Conservation (phyloP, 2,888 invertebrate species). For the Lycaena phlaeas region DNA sequence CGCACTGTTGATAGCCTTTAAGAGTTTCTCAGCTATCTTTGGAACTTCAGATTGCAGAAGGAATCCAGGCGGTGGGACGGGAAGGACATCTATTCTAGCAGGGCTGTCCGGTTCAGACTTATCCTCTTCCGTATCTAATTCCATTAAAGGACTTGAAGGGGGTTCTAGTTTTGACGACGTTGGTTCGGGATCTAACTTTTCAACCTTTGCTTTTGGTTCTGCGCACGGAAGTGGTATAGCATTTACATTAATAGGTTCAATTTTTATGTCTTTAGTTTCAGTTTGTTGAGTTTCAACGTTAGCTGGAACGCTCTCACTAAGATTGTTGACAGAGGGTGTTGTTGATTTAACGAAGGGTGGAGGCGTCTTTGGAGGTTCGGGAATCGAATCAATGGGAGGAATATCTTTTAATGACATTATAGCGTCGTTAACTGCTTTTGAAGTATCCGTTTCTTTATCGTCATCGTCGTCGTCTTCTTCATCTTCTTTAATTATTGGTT, state of each 20-base stretch:
- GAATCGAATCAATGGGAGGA: conserved; percentile 25
- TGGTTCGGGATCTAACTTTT: conserved; percentile 36
- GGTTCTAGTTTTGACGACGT: conserved; percentile 35
- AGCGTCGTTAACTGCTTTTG: conserved; percentile 28
- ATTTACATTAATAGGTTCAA: conserved; percentile 19
- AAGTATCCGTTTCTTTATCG: conserved; percentile 20
- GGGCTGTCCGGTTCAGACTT: conserved; percentile 67
- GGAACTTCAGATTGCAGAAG: conserved; percentile 64
- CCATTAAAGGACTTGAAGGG: conserved; percentile 56
- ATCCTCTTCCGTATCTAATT: conserved; percentile 61
- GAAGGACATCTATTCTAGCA: conserved; percentile 59
- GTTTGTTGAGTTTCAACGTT: conserved; percentile 16
- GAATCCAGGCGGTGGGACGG: conserved; percentile 62
- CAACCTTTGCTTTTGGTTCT: conserved; percentile 28
- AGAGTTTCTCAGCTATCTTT: conserved; percentile 76
- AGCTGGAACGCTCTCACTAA: background rate
- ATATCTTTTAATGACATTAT: conserved; percentile 27
- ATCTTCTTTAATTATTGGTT: conserved; percentile 32
- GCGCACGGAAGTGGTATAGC: conserved; percentile 32
- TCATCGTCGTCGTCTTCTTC: conserved; percentile 18
- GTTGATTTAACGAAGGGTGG: conserved; percentile 28
- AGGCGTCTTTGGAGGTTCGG: conserved; percentile 42
- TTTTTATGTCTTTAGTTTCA: conserved; percentile 18
- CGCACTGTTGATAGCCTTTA: conserved; percentile 74
- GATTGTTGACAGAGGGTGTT: conserved; percentile 8